phyloP scores from a whole-genome alignment of 2,888 invertebrate genomes.

The Pollenia griseotomentosa region DNA sequence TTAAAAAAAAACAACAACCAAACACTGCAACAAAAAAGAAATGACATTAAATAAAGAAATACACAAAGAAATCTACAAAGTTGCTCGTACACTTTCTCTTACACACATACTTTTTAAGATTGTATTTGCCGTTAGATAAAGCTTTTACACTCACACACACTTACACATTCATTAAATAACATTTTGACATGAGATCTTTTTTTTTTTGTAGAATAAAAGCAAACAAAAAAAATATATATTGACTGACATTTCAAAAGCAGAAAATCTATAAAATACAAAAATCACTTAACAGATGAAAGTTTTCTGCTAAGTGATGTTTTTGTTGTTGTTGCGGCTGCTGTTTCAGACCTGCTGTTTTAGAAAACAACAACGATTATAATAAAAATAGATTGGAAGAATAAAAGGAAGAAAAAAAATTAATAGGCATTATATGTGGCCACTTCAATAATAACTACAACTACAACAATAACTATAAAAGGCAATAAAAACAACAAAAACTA shows the following conservation, averaged over 20 bases:
- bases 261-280: conserved; percentile 57
- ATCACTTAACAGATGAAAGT: conserved; percentile 71
- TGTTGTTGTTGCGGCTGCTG: conserved; percentile 6
- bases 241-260: conserved; percentile 48
- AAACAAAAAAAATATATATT: conserved; percentile 52
- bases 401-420: conserved; percentile 6
- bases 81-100: not conserved
- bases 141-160: conserved; percentile 13
- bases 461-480: not conserved
- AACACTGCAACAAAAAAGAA: conserved; percentile 48
- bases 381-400: conserved; percentile 1
- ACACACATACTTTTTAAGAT: not conserved
- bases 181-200: conserved; percentile 2
- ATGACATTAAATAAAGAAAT: conserved; percentile 29
- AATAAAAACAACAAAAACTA: not conserved
- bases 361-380: conserved; percentile 34
- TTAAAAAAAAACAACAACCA: conserved; percentile 37
- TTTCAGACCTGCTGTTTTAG: not conserved
- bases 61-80: not conserved
- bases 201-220: conserved; percentile 25
- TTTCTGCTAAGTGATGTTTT: not conserved
- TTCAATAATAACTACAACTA: conserved; percentile 55
- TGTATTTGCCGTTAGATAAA: too few relatives aligned
- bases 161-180: not conserved
- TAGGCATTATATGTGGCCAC: conserved; percentile 56